Evolutionary conservation across 2,888 invertebrate species (phyloP).

Genomic region (Monochamus alternatus): DNA sequence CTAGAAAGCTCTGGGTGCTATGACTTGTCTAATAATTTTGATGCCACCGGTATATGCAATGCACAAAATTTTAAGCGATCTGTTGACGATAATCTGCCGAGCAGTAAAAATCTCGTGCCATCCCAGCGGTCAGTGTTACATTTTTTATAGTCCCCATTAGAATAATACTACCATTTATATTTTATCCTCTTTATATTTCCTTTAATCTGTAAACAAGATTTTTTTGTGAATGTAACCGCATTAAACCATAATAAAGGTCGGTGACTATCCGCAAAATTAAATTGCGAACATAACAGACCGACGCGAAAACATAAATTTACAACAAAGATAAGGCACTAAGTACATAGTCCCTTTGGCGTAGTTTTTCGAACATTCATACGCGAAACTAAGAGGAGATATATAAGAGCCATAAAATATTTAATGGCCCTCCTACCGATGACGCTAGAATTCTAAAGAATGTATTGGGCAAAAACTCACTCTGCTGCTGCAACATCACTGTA

Average conservation of each 20-base stretch:
- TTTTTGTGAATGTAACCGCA: not conserved
- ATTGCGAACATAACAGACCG: slow-evolving; percentile 12
- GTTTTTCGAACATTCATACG: slow-evolving; percentile 55
- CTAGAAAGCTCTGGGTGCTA: no score
- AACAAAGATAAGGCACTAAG: slow-evolving; percentile 31
- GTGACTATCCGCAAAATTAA: not conserved
- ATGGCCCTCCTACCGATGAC: slow-evolving; percentile 57
- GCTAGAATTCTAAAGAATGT: slow-evolving; percentile 55
- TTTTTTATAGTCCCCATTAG: not conserved
- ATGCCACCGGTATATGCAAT: no score
- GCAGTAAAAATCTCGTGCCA: not conserved
- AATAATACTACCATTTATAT: slow-evolving; percentile 11
- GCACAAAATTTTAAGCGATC: no score
- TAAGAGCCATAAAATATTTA: slow-evolving; percentile 60
- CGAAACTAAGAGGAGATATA: slow-evolving; percentile 58
- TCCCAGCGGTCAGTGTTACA: not conserved
- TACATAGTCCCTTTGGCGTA: slow-evolving; percentile 39
- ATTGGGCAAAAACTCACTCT: slow-evolving; percentile 53
- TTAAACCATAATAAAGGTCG: not conserved
- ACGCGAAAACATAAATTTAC: slow-evolving; percentile 26
- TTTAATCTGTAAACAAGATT: slow-evolving; percentile 1
- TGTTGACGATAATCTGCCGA: not conserved
- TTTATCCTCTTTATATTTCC: not conserved
- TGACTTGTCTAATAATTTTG: no score
- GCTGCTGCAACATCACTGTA: slow-evolving; percentile 45